These are phyloP conservation scores for human (Homo sapiens) DNA, from an alignment of 2,113 vertebrate species.

Conservation along the genomic window DNA sequence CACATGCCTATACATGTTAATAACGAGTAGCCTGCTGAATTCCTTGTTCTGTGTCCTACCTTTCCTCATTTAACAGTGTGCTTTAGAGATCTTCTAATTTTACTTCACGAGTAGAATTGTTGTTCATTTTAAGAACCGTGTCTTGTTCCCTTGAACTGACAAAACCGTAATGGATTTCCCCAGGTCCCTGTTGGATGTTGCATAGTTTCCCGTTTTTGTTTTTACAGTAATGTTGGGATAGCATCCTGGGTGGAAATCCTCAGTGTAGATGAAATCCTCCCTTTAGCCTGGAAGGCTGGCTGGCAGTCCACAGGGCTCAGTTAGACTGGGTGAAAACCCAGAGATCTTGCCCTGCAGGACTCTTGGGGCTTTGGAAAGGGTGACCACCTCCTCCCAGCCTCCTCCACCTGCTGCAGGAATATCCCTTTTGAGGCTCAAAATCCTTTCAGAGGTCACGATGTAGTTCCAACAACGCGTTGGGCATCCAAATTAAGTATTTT, in stretches of 20 bases:
- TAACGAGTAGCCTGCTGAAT: neutral
- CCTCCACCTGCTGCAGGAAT: neutral
- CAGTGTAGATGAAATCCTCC: neutral
- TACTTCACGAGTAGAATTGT: neutral
- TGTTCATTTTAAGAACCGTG: neutral
- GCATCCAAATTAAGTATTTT: neutral
- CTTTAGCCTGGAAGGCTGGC: neutral
- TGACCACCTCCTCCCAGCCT: neutral
- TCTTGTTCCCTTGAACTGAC: neutral
- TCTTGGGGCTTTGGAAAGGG: neutral
- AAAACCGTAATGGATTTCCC: neutral
- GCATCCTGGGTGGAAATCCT: neutral
- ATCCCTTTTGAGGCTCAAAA: neutral
- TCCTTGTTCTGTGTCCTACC: neutral
- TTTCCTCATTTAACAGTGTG: neutral
- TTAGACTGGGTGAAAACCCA: neutral
- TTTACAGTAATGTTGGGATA: neutral
- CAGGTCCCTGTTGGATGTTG: neutral
- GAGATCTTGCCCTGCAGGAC: neutral
- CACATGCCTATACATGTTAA: neutral
- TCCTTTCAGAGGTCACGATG: accelerated
- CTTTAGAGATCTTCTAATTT: neutral
- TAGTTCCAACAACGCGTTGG: neutral
- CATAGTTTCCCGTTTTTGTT: neutral
- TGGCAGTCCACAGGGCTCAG: neutral